Percentiles rank a stretch among this genome's conserved stretches.
Evolutionary conservation across 2,797 vertebrate genomes (phyloP).

Genomic region (Dipus sagitta): DNA sequence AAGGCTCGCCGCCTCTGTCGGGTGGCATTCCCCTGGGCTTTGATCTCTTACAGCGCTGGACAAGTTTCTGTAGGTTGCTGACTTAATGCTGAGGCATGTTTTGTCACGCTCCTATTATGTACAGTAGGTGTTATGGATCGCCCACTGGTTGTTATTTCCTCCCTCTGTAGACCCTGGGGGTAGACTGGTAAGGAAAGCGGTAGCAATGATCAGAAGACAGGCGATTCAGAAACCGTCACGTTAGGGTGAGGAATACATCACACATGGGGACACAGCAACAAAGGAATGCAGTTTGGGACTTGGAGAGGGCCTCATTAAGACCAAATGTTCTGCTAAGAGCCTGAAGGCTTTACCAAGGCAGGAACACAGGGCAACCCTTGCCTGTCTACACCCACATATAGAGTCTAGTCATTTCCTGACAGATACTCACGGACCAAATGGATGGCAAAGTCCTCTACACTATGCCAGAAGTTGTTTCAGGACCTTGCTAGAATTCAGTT

Average conservation of each 20-base stretch:
- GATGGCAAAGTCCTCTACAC: neutral
- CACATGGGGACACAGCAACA: neutral
- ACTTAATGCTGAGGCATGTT: neutral
- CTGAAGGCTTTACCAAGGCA: neutral
- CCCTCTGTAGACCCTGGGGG: neutral
- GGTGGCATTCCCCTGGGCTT: neutral
- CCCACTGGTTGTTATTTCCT: neutral
- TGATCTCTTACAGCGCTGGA: neutral
- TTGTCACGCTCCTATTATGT: neutral
- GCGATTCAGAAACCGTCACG: neutral
- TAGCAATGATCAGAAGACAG: neutral
- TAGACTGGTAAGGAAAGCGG: neutral
- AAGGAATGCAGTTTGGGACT: neutral
- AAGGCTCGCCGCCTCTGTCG: neutral
- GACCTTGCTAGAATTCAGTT: neutral
- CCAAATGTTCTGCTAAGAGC: neutral
- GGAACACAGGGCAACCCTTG: neutral
- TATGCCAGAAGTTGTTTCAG: neutral
- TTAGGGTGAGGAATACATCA: neutral
- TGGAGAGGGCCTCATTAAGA: neutral
- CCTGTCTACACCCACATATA: fast-evolving
- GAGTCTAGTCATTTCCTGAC: no score
- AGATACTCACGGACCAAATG: neutral
- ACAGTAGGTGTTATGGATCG: neutral
- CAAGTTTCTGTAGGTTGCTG: neutral